Conservation (phyloP, 2,113 vertebrate genomes). For the Neogale vison region DNA sequence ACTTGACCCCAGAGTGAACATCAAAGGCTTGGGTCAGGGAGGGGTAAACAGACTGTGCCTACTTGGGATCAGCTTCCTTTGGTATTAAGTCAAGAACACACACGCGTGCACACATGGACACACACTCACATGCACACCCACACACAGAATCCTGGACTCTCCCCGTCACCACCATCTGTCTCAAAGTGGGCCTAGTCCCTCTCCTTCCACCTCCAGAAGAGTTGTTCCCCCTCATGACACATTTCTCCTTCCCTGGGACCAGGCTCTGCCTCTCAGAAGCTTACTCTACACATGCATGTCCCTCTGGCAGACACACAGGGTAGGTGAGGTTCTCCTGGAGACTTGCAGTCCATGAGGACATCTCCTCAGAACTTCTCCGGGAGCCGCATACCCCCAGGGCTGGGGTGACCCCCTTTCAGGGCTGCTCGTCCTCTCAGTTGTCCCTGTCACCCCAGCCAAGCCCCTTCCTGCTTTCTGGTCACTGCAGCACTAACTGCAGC, state of each 20-base stretch:
- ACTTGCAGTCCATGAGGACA: rapidly evolving
- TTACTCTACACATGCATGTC: rapidly evolving
- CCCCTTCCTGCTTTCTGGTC: not conserved
- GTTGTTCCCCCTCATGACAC: no score
- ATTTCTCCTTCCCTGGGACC: not conserved
- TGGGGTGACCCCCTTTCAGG: not conserved
- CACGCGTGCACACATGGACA: not conserved
- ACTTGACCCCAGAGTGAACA: no score
- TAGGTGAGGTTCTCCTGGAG: rapidly evolving
- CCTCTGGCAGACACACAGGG: not conserved
- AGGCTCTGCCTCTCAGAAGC: not conserved
- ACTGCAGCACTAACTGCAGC: not conserved
- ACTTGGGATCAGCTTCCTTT: not conserved
- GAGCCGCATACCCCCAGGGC: not conserved
- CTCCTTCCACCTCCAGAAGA: not conserved
- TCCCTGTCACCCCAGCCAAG: not conserved
- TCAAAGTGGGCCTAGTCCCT: not conserved
- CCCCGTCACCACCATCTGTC: not conserved
- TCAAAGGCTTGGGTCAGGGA: rapidly evolving
- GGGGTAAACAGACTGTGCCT: rapidly evolving
- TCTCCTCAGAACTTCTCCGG: not conserved
- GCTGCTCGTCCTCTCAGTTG: no score
- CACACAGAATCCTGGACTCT: not conserved
- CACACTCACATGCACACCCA: not conserved
- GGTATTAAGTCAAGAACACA: not conserved